Percentiles rank a stretch among this genome's conserved stretches.
These are phyloP conservation scores for Hyles vespertilio DNA, from an alignment of 1,140 invertebrate genomes.

Conservation along the genomic window DNA sequence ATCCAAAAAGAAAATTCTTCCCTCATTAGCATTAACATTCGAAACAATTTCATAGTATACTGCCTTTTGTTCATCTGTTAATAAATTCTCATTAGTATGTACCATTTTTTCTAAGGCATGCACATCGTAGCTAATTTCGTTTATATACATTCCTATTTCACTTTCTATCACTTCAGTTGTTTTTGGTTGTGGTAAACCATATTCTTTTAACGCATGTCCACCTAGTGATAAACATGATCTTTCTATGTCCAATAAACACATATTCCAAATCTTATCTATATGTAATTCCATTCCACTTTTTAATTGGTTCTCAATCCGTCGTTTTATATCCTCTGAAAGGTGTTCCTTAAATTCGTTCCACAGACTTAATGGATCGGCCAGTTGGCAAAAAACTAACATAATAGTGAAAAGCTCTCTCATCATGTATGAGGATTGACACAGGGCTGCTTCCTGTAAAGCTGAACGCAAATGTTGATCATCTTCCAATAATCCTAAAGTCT, in stretches of 20 bases:
- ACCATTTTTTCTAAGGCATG: conserved; percentile 4
- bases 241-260: conserved; percentile 21
- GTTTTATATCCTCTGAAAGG: too few species aligned
- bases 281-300: too few species aligned
- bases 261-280: too few species aligned
- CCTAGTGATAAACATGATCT: too few species aligned
- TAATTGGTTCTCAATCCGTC: too few species aligned
- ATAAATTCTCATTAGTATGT: conserved; percentile 13
- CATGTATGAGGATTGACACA: too few species aligned
- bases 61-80: conserved; percentile 20
- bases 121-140: conserved; percentile 13
- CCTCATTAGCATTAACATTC: conserved; percentile 4
- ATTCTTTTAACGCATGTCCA: conserved; percentile 19
- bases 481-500: conserved; percentile 18
- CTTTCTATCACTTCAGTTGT: conserved; percentile 12
- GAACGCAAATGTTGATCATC: conserved; percentile 24
- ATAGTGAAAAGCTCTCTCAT: too few species aligned
- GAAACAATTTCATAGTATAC: conserved; percentile 17
- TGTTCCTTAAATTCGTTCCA: too few species aligned
- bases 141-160: conserved; percentile 30
- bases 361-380: too few species aligned
- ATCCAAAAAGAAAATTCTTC: conserved; percentile 7
- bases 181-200: conserved; percentile 24
- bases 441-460: conserved; percentile 18
- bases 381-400: too few species aligned